Evolutionary conservation across 2,797 vertebrate genomes (phyloP).

Genomic region (Phalanger gymnotis): DNA sequence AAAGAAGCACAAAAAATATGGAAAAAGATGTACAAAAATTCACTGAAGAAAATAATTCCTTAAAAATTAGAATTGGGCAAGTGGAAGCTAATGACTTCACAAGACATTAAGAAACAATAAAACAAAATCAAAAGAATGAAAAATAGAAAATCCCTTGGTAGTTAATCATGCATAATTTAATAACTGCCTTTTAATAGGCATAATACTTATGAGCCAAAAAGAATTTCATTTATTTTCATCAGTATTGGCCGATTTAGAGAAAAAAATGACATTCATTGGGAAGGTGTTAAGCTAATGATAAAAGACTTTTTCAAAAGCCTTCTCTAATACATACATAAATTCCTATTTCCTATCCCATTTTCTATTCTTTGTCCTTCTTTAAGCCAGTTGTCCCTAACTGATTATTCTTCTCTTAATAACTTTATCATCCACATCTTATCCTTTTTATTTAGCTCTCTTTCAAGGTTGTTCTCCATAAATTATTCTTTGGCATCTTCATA

Average conservation of each 20-base stretch:
- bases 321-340: neutral
- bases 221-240: slow-evolving; percentile 56
- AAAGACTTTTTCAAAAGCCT: neutral
- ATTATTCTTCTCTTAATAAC: neutral
- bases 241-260: slow-evolving; percentile 35
- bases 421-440: neutral
- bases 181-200: slow-evolving; percentile 52
- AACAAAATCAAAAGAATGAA: neutral
- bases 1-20: neutral
- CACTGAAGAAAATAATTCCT: neutral
- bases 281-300: no score
- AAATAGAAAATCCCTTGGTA: slow-evolving; percentile 43
- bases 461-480: neutral
- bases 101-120: neutral
- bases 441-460: neutral
- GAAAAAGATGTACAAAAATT: neutral
- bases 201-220: slow-evolving; percentile 25
- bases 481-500: neutral
- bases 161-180: slow-evolving; percentile 58
- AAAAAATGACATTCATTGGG: neutral
- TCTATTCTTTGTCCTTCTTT: neutral
- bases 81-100: neutral
- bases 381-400: neutral
- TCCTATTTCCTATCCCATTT: neutral
- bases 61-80: neutral